Base-by-base conservation (phyloP, 2,888 invertebrate species). In the Maniola hyperantus region DNA sequence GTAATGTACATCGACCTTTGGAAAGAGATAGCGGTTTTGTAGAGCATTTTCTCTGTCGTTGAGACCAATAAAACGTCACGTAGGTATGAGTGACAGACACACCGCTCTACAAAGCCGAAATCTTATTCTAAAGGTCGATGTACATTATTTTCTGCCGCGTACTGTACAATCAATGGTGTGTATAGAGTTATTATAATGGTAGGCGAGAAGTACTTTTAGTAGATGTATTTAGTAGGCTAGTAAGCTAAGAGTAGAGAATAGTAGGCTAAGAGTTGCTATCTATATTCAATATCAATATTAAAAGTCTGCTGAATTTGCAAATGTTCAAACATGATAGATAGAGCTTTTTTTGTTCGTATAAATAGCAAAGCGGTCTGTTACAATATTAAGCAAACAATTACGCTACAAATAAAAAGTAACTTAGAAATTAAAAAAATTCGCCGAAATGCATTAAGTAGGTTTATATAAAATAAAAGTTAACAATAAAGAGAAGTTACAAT, bases 361-460 rank as follows among this genome's bases (percentile, higher is more conserved):
- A 53, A 53, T 6, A 53, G 26, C 53, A 33, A n/a, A 26, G 13
- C 33, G 4, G 33, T 33, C 5, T 50, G 20, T 4, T 20, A 20
- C 4, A 39, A 11, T 39, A 20, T 33, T 53, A 7, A 33, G 34
- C 15, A 15, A 53, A 33, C 33, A 53, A 34, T 11, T 51, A 18
- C 1, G 5, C 6, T 39, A 42, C 6, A 48, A n/a, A 46, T 15
- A 10, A 59, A 36, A 44, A 1, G 42, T 26, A 50, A 34, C 8
- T 2, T 33, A 5, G 10, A 15, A n/a, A 2, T 34, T 15, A 42
- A 42, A 69, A 69, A 72, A 75, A 78, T 77, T 81, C 78, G 80
- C 80, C 68, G 11, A 55, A 10, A 68, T 39, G 71, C 71, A 5
- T 4, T 42, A 39, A 15, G 5, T 20, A 44, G 39, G 36, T n/a